These are phyloP conservation scores for Ispidina picta DNA, from an alignment of 2,797 vertebrate species.

Conservation along the genomic window DNA sequence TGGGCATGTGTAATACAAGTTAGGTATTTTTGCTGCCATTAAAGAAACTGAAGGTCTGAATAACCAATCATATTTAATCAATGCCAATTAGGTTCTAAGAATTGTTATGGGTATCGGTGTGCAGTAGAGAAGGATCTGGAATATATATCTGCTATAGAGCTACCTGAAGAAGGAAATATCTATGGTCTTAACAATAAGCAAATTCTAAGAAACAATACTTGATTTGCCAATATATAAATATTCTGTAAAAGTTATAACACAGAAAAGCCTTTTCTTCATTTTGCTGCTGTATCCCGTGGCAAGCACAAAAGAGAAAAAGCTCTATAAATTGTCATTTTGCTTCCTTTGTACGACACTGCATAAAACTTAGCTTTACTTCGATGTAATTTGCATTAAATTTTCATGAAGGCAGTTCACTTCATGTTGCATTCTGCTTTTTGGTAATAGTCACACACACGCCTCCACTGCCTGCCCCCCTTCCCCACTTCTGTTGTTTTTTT, in stretches of 20 bases:
- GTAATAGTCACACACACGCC: neutral
- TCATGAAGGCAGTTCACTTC: conserved; percentile 66
- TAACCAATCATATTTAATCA: neutral
- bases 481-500: too few relatives aligned
- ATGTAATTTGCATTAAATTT: conserved; percentile 67
- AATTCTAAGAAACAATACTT: neutral
- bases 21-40: neutral
- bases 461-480: too few relatives aligned
- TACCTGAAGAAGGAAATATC: neutral
- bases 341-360: conserved; percentile 28
- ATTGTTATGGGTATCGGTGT: neutral
- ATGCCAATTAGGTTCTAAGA: neutral
- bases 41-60: neutral
- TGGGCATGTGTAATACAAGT: neutral
- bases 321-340: conserved; percentile 45
- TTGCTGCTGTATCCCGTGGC: conserved; percentile 14
- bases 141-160: neutral
- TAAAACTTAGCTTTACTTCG: conserved; percentile 56
- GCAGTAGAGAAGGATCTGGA: neutral
- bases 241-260: conserved; percentile 20
- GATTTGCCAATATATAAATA: conserved; percentile 34
- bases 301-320: conserved; percentile 19
- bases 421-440: conserved; percentile 29
- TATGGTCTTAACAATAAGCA: neutral
- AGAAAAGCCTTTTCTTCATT: neutral